Evolutionary conservation across 2,113 vertebrate genomes (phyloP), one percentile per base, ranked within the genome.

Genomic region (Saimiri boliviensis): DNA sequence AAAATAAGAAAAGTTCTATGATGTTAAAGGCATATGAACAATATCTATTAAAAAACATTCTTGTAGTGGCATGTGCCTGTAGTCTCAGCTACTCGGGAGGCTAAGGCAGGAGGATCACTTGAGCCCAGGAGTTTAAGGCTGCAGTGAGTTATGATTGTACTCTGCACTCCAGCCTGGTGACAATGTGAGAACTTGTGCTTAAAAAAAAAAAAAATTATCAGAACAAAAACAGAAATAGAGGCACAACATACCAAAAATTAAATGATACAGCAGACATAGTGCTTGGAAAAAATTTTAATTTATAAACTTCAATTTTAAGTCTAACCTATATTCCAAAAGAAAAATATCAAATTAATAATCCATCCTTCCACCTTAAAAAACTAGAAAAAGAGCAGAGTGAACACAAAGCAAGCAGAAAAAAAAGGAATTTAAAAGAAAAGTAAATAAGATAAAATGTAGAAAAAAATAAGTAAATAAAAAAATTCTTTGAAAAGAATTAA

Each of bases 1-100:
- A 70, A 89, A 96, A 76, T 1, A 87, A 86, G 42, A 80, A 81
- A 89, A 97, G 56, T 11, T 30, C 42, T 81, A 49, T 73, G 73
- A 91, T 37, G 45, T 23, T 79, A 77, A 92, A 70, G 37, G 66
- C 12, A 85, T 58, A 19, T 74, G 47, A 89, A 73, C 32, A 89
- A 49, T 56, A 79, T 40, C 16, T 30, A 52, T 63, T 56, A n/a
- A 76, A 73, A 91, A 58, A 32, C 27, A 92, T 19, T 45, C 56
- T 52, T 52, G 52, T 52, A 52, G 52, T 52, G 52, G 52, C 52
- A 52, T 52, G 52, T 52, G 52, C 52, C 52, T 52, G 52, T 17
- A 52, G 52, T 52, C 52, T 52, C 16, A 52, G 52, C 52, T 52
- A 52, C 52, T 52, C 52, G 1, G 16, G 52, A 52, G 52, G 52